Evolutionary conservation across 1,140 invertebrate species (phyloP), one percentile per base, ranked within the genome.

Genomic region (Hermetia illucens): DNA sequence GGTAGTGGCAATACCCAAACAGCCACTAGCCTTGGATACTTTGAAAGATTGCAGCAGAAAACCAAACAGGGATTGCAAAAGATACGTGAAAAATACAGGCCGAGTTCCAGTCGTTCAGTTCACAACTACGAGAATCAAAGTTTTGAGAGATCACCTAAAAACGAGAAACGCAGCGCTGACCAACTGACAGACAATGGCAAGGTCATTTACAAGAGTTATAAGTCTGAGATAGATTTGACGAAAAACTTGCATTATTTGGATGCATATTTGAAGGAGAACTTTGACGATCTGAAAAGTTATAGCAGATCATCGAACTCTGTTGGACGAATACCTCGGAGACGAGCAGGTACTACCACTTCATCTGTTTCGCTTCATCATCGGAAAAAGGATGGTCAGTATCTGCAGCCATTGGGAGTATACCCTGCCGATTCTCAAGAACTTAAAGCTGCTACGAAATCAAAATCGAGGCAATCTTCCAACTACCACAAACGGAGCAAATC

Each of bases 191-290:
- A 21, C 5, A 12, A 40, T 44, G 50, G 48, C 8, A 52, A 58
- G 20, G 55, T 52, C 19, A 50, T 58, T 30, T 61, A 61, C 25
- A 61, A 61, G 40, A 58, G 57, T 38, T 61, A 61, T 40, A 60
- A 60, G 29, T 60, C 57, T 1, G 58, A 61, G 44, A 54, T 61
- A 4, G 58, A 61, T 40, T 44, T 61, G 8, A 55, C 55, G 31
- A 58, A 57, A 38, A 61, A 61, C 38, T 40, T 61, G 12, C 51
- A 58, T 39, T 61, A 61, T 34, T 25, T 61, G 25, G 58, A 61
- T 27, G 53, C 54, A 16, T 61, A 58, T 27, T 31, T 58, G 16
- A 52, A 55, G 49, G 51, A 58, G 42, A 58, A 58, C 41, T 58
- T 58, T 36, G 39, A 40, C 16, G 53, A 55, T 24, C 49, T 57